Conservation (phyloP, 2,113 vertebrate species). For the Pituophis catenifer region DNA sequence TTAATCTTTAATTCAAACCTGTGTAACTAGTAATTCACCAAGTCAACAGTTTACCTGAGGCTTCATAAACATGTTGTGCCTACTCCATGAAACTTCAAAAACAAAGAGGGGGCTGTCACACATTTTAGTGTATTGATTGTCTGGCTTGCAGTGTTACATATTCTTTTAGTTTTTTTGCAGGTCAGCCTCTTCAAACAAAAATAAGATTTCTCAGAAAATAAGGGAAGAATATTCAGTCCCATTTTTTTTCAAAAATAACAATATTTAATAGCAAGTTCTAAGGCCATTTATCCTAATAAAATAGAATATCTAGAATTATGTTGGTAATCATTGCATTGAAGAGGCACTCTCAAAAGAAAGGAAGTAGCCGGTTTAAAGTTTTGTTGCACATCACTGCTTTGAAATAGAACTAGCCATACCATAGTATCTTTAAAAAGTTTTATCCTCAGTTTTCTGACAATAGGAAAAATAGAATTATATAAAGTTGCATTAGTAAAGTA, state of each 20-base stretch:
- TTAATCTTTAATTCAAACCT: background rate
- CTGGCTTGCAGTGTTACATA: background rate
- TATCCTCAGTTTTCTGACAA: background rate
- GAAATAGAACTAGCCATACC: background rate
- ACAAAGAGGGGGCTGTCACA: background rate
- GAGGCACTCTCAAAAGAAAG: background rate
- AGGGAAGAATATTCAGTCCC: background rate
- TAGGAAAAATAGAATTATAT: constrained; percentile 5
- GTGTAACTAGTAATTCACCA: background rate
- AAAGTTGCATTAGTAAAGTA: background rate
- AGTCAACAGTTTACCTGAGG: background rate
- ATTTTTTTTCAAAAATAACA: constrained; percentile 22
- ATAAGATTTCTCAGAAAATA: background rate
- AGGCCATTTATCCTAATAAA: background rate
- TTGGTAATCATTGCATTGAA: background rate
- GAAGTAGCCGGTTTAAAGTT: background rate
- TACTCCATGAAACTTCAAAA: background rate
- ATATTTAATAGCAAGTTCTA: background rate
- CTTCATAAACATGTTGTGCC: background rate
- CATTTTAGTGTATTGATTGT: background rate
- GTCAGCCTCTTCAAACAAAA: background rate
- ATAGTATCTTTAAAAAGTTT: background rate
- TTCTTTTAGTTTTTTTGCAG: background rate
- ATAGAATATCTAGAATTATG: background rate
- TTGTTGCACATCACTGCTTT: background rate